Evolutionary conservation across 2,113 vertebrate species (phyloP), one percentile per base, ranked within the genome.

Genomic region (Takifugu flavidus): DNA sequence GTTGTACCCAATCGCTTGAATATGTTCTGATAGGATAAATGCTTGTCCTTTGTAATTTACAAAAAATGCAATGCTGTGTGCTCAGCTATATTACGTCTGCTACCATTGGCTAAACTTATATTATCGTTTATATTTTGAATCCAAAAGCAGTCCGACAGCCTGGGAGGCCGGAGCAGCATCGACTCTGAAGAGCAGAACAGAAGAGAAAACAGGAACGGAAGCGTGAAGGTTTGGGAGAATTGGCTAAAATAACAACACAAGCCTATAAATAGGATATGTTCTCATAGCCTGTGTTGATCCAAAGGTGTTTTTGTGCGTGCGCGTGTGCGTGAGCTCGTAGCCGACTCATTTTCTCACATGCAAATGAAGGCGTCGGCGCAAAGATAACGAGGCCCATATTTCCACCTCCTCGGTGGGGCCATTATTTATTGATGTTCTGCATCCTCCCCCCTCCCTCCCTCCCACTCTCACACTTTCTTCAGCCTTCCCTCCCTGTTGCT

Each of bases 391-490:
- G 89, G 85, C 86, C 88, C 87, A 88, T 90, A 90, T 89, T 90
- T 90, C 84, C 87, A 90, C 87, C 89, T 88, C 87, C 85, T 92
- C 90, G 85, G 82, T 77, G 80, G 84, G 88, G 84, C 89, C 90
- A 91, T 91, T 91, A 91, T 89, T 91, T 92, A 91, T 92, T 91
- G 89, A 91, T 92, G 90, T 89, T 89, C 86, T 89, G 86, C 88
- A 87, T 89, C 89, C 80, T 73, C 65, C 80, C 68, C 71, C 86
- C 74, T 66, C 82, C 74, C 83, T 85, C 83, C 76, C 85, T 85
- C 77, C 63, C 66, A 53, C 86, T 79, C 82, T 85, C 78, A 70
- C 58, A 49, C 75, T 86, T 53, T 82, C 78, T 72, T 87, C 87
- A 72, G 85, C 81, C 83, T 31, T 31, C 29, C 83, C 80, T 88